These are phyloP conservation scores for Drosophila nannoptera DNA, from an alignment of 1,140 invertebrate species.

Conservation along the genomic window DNA sequence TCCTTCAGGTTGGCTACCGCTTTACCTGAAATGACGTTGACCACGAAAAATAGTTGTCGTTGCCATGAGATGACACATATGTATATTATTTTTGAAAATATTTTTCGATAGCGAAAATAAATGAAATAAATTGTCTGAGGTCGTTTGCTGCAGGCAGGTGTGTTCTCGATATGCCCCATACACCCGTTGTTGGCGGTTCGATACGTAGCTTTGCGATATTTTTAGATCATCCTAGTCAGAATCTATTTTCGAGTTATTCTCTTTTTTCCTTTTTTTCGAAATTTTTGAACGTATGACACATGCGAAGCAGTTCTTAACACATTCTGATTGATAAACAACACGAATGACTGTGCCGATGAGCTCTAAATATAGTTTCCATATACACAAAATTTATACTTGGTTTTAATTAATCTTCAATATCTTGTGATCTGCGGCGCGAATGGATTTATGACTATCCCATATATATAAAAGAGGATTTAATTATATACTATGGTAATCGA, in stretches of 20 bases:
- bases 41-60: slow-evolving; percentile 54
- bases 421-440: slow-evolving; percentile 56
- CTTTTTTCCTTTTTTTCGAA: slow-evolving; percentile 40
- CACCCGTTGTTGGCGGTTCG: slow-evolving; percentile 25
- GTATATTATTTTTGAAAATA: slow-evolving; percentile 21
- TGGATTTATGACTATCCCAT: slow-evolving; percentile 59
- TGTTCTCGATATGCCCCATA: slow-evolving; percentile 47
- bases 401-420: slow-evolving; percentile 58
- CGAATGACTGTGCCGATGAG: slow-evolving; percentile 38
- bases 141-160: slow-evolving; percentile 51
- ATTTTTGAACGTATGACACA: slow-evolving; percentile 75
- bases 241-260: slow-evolving; percentile 65
- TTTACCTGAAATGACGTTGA: slow-evolving; percentile 53
- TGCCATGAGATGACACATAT: slow-evolving; percentile 26
- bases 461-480: slow-evolving; percentile 20
- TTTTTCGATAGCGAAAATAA: slow-evolving; percentile 30
- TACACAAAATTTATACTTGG: slow-evolving; percentile 13
- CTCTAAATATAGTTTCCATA: slow-evolving; percentile 56
- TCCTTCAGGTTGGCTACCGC: not conserved
- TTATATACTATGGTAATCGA: slow-evolving; percentile 16
- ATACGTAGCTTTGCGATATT: slow-evolving; percentile 53
- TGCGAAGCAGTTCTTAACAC: slow-evolving; percentile 38
- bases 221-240: slow-evolving; percentile 64
- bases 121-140: slow-evolving; percentile 46
- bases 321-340: slow-evolving; percentile 46